Evolutionary conservation across 2,113 vertebrate species (phyloP).

Genomic region (Ictidomys tridecemlineatus): DNA sequence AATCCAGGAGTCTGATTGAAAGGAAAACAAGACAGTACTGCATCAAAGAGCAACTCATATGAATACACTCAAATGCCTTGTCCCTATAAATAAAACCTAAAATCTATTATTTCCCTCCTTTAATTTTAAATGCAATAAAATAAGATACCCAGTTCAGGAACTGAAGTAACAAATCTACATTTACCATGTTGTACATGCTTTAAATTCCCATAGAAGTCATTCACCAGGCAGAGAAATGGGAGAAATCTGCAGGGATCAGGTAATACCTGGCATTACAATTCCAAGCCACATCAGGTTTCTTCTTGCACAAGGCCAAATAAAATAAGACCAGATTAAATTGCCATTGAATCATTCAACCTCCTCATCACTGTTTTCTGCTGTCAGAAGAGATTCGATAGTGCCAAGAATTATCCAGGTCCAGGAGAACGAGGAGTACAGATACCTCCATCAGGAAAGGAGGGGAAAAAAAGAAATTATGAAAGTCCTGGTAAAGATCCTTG

Average conservation of each 20-base stretch:
- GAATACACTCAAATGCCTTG: neutral
- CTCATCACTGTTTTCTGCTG: constrained; percentile 66
- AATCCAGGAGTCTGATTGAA: neutral
- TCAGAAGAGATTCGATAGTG: neutral
- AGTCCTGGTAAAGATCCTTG: neutral
- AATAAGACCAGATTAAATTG: constrained; percentile 73
- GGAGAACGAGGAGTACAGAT: neutral
- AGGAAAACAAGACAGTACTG: neutral
- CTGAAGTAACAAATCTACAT: neutral
- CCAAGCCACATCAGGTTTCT: constrained; percentile 43
- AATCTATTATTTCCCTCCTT: neutral
- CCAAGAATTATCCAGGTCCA: constrained; percentile 21
- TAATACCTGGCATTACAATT: constrained; percentile 62
- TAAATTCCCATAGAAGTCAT: constrained; percentile 5
- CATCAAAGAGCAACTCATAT: neutral
- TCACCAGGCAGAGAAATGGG: neutral
- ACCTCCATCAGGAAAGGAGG: neutral
- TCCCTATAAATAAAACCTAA: constrained; percentile 7
- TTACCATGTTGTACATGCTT: neutral
- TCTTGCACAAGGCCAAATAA: constrained; percentile 50
- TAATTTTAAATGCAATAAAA: constrained; percentile 8
- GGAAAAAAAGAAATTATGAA: neutral
- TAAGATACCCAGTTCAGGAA: neutral
- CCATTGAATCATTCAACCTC: constrained; percentile 47
- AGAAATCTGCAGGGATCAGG: constrained; percentile 2